Evolutionary conservation across 2,888 invertebrate species (phyloP), one percentile per base, ranked within the genome.

Genomic region (Yponomeuta plumbellus): DNA sequence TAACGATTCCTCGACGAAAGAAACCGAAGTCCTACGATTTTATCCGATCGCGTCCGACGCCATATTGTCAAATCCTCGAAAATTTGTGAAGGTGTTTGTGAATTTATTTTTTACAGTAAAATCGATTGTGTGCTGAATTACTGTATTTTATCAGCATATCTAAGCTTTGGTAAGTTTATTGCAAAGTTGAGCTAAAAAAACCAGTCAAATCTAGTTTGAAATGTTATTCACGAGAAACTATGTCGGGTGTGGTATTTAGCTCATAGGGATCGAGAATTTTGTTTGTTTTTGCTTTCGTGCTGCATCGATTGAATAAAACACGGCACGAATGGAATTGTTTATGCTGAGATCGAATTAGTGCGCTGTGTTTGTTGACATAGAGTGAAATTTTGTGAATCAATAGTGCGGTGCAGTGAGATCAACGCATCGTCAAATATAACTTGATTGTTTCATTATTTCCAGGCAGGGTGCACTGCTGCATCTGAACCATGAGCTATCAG

Each of bases 401-500:
- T 83, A 83, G 44, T 52, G 44, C 17, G 44, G 44, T 52, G 44
- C 44, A 52, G 44, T 52, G 44, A 1, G 13, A 26, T 26, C 34
- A 17, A 52, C 44, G 1, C 44, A 40, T 40, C 40, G 13, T 52
- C 44, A 17, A 52, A 52, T 52, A 52, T 52, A 52, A 52, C 13
- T 52, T 52, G 44, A 78, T 82, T 75, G 76, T 80, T 84, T 79
- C 79, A 76, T 80, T 79, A 71, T 75, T 83, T 80, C 72, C 84
- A 94, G 94, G 92, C 92, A 92, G 92, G 93, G 92, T 93, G 92
- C 88, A 84, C 79, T 77, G 73, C 74, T 84, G 92, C 93, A 93
- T 93, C 88, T 91, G 91, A 93, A 94, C 92, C 93, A 96, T 96
- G 96, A 96, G 96, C 93, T 96, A 96, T 92, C 94, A 94, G 92